Evolutionary conservation across 1,140 invertebrate species (phyloP), one percentile per base, ranked within the genome.

Genomic region (Drosophila arizonae): DNA sequence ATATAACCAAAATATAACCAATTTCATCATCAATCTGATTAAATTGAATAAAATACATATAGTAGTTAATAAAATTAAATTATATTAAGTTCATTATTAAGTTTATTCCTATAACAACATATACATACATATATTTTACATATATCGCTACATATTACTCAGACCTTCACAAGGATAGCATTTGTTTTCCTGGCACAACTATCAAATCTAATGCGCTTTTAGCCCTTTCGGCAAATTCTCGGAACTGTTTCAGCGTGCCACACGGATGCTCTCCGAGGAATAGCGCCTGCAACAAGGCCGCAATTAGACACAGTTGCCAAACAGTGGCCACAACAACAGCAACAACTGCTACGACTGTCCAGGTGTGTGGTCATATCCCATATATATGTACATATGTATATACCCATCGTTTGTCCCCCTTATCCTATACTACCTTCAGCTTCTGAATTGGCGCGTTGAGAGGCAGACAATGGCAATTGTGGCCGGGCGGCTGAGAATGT

Each of bases 381-480:
- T 17, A 17, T 17, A 17, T 17, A 17, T n/a, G n/a, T 26, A 33
- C 17, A 9, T 13, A n/a, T 6, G 1, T 17, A n/a, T 21, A 9
- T 46, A 4, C 43, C 43, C 43, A 15, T 6, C 43, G 13, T 5
- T 6, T 17, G 17, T 15, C n/a, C 43, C 36, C 36, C 36, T 39
- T 3, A 6, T 33, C 8, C 36, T 39, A 39, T 39, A 0, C 43
- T 15, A 45, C n/a, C 17, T 46, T 46, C 43, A 9, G 10, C 51
- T 24, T 30, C n/a, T 3, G 45, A 21, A 21, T 58, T 52, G 41
- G 36, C 48, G 75, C 66, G 57, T 62, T 62, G 74, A 75, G 76
- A 73, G 62, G 52, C 79, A 82, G 82, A 87, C 79, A 82, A 87
- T 87, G 82, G 82, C 84, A 87, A 87, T 87, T 88, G 82, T 87